A percentile compares a stretch with the other conserved stretches of the same genome.
phyloP scores from a whole-genome alignment of 2,888 invertebrate genomes.

The Pegoplata infirma region DNA sequence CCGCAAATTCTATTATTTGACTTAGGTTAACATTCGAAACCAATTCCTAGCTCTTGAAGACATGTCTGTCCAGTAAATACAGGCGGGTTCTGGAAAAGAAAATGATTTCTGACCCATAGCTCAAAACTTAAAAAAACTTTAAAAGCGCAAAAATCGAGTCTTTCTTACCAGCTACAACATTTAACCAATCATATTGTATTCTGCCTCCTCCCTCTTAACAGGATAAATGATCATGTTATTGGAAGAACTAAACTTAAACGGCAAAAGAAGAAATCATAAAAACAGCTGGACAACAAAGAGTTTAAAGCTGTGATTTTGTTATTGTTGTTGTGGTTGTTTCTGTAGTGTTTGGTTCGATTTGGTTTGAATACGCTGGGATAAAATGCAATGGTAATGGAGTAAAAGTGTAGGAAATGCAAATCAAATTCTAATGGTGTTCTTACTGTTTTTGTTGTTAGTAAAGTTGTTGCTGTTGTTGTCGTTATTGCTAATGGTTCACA shows the following conservation, averaged over 20 bases:
- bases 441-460: neutral
- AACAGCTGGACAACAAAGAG: constrained; percentile 52
- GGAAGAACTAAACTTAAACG: constrained; percentile 24
- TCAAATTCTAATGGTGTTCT: constrained; percentile 74
- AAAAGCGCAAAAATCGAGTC: neutral
- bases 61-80: no score
- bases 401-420: constrained; percentile 73
- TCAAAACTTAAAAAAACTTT: constrained; percentile 3
- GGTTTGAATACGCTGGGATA: neutral
- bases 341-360: neutral
- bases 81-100: no score
- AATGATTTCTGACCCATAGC: neutral
- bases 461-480: constrained; percentile 38
- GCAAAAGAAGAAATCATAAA: constrained; percentile 22
- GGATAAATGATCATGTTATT: constrained; percentile 53
- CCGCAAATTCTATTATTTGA: no score
- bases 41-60: no score
- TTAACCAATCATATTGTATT: constrained; percentile 39
- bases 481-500: constrained; percentile 43
- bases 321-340: constrained; percentile 16
- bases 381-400: neutral
- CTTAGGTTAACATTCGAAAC: no score
- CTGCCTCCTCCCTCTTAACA: constrained; percentile 35
- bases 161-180: constrained; percentile 39
- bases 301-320: constrained; percentile 38